Conservation (phyloP, 2,888 invertebrate genomes). For the Bursaphelenchus okinawaensis region DNA sequence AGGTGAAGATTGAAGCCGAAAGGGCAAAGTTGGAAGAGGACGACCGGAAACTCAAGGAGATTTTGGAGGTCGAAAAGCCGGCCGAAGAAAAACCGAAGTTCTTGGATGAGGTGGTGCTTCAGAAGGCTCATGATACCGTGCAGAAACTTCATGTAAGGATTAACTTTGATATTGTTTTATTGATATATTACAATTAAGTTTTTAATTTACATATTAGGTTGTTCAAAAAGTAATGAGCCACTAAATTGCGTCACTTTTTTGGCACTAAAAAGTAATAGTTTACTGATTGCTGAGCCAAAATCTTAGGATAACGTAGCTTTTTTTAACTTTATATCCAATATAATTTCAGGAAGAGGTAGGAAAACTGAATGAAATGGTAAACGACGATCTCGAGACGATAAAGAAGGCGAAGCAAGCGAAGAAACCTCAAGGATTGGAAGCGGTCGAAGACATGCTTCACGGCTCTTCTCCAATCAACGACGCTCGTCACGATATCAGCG, state of each 20-base stretch:
- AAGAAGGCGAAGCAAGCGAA: constrained; percentile 13
- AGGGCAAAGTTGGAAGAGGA: constrained; percentile 21
- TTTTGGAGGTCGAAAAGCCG: constrained; percentile 8
- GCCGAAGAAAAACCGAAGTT: constrained; percentile 1
- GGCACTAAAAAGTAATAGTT: no score
- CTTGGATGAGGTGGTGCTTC: neutral
- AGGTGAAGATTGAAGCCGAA: constrained; percentile 16
- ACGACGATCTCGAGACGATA: neutral
- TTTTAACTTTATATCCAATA: neutral
- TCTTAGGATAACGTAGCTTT: no score
- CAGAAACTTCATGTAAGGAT: neutral
- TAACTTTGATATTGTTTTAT: neutral
- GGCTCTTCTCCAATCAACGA: constrained; percentile 44
- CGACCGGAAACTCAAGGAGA: constrained; percentile 2
- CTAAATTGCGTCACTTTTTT: no score
- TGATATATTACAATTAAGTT: no score
- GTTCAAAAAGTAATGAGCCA: no score
- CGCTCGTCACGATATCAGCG: constrained; percentile 47
- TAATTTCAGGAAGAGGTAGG: neutral
- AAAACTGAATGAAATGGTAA: neutral
- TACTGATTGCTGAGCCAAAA: no score
- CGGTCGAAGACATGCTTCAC: constrained; percentile 30
- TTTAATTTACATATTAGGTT: no score
- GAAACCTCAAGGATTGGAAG: constrained; percentile 6
- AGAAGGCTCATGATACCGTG: neutral